These are phyloP conservation scores for Tipula confusa DNA, from an alignment of 2,888 invertebrate genomes.

Conservation along the genomic window DNA sequence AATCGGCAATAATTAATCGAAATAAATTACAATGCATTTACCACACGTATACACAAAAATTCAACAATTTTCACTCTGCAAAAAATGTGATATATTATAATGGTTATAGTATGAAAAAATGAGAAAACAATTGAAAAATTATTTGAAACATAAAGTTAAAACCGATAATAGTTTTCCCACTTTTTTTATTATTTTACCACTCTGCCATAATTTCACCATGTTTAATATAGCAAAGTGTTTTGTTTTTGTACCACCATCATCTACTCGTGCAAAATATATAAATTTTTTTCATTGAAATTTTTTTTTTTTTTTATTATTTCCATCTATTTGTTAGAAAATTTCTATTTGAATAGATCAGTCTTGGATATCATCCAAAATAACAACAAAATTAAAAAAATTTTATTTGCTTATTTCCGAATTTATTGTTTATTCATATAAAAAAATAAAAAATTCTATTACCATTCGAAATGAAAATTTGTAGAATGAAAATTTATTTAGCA, in stretches of 20 bases:
- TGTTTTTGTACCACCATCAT: neutral
- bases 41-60: neutral
- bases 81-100: neutral
- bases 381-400: neutral
- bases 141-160: neutral
- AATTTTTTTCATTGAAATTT: neutral
- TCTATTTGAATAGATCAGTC: neutral
- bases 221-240: neutral
- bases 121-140: neutral
- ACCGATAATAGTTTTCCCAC: neutral
- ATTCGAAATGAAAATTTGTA: too few species aligned
- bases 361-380: neutral
- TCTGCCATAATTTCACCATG: neutral
- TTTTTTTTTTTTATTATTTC: neutral
- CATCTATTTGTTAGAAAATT: neutral
- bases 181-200: neutral
- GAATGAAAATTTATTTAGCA: too few species aligned
- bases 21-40: too few species aligned
- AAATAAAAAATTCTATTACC: neutral
- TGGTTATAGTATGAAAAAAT: neutral
- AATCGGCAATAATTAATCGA: too few species aligned
- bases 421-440: neutral
- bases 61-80: neutral
- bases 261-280: neutral
- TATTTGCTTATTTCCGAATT: neutral